phyloP scores from a whole-genome alignment of 2,888 invertebrate genomes.

The Apodemia hepburni region DNA sequence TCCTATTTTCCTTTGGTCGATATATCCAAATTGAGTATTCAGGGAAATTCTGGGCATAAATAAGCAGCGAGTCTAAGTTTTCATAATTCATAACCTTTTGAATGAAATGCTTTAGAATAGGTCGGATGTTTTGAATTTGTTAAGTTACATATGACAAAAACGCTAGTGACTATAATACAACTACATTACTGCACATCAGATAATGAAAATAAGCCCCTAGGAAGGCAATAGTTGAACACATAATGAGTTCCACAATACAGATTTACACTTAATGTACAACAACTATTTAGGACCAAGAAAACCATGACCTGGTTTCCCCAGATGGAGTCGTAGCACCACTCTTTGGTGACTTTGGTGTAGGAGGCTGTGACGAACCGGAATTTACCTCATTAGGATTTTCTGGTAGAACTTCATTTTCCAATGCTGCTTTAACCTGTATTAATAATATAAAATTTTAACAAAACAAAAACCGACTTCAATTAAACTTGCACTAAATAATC shows the following conservation, averaged over 20 bases:
- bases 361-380: constrained; percentile 39
- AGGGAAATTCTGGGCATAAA: not conserved
- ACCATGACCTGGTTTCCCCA: constrained; percentile 73
- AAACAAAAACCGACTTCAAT: too few species aligned
- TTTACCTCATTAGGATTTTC: constrained; percentile 44
- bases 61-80: too few species aligned
- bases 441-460: too few species aligned
- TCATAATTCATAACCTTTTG: too few species aligned
- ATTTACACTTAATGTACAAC: constrained; percentile 38
- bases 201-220: constrained; percentile 6
- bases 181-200: constrained; percentile 24
- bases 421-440: constrained; percentile 57
- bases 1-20: too few species aligned
- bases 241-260: constrained; percentile 22
- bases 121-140: not conserved
- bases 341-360: constrained; percentile 51
- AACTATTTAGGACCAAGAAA: constrained; percentile 72
- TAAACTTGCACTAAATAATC: too few species aligned
- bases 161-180: not conserved
- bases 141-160: not conserved
- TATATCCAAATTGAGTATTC: too few species aligned
- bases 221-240: constrained; percentile 46
- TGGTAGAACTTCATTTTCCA: constrained; percentile 39
- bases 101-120: not conserved
- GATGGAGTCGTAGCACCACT: constrained; percentile 47